Evolutionary conservation across 2,797 vertebrate species (phyloP).

Genomic region (Poeciliopsis paucimaculata): DNA sequence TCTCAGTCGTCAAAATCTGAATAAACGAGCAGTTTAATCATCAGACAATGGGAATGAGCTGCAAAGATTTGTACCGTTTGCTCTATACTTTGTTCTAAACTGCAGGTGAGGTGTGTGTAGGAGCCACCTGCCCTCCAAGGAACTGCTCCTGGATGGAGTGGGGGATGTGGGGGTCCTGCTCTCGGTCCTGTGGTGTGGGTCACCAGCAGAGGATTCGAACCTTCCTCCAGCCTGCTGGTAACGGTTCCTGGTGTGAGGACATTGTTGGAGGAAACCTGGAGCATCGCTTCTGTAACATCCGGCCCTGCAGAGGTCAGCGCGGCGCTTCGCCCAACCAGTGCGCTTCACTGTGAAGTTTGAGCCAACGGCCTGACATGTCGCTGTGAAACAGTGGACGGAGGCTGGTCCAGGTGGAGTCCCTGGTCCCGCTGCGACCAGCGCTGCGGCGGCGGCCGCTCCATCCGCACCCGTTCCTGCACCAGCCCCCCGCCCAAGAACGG

Average conservation of each 20-base stretch:
- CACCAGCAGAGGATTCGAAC: constrained; percentile 87
- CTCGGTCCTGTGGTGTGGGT: constrained; percentile 88
- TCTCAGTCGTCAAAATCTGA: not conserved
- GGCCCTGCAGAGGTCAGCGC: constrained; percentile 85
- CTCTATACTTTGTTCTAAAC: not conserved
- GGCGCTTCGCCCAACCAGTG: not conserved
- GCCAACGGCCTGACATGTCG: not conserved
- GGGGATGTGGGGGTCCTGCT: constrained; percentile 84
- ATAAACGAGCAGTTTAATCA: not conserved
- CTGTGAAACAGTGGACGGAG: constrained; percentile 81
- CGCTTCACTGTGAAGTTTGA: not conserved
- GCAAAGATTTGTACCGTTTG: not conserved
- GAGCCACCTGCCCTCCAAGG: constrained; percentile 66
- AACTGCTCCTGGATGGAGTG: constrained; percentile 90
- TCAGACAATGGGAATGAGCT: not conserved
- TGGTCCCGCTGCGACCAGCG: constrained; percentile 90
- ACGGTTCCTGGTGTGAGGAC: constrained; percentile 85
- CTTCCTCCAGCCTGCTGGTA: constrained; percentile 77
- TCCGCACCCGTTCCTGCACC: constrained; percentile 87
- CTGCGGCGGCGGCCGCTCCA: constrained; percentile 86
- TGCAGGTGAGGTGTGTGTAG: constrained; percentile 66
- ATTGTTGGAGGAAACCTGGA: constrained; percentile 85
- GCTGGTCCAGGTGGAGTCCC: constrained; percentile 90
- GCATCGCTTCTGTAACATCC: constrained; percentile 87
- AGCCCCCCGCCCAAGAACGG: constrained; percentile 92